Evolutionary conservation across 2,113 vertebrate genomes (phyloP).

Genomic region (Morone saxatilis): DNA sequence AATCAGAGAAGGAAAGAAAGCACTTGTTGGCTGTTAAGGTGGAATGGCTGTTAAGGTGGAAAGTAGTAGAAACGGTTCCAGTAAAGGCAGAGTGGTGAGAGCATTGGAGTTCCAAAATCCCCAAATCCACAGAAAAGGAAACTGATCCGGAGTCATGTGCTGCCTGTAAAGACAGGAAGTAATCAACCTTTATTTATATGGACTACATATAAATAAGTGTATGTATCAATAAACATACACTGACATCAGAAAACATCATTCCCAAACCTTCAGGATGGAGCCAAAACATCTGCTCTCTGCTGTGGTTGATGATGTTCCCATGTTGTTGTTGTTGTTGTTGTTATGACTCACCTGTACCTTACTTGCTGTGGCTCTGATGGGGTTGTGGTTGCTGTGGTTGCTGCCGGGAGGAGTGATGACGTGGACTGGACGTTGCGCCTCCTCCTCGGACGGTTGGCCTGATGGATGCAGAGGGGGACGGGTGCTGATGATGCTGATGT

Average conservation of each 20-base stretch:
- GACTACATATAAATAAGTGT: no score
- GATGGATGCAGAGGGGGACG: slow-evolving; percentile 85
- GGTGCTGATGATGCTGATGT: slow-evolving; percentile 77
- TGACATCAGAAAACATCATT: neutral
- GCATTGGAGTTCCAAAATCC: slow-evolving; percentile 14
- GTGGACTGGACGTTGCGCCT: slow-evolving; percentile 75
- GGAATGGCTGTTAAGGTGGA: slow-evolving; percentile 26
- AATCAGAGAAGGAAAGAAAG: slow-evolving; percentile 17
- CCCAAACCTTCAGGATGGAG: neutral
- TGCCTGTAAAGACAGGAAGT: slow-evolving; percentile 33
- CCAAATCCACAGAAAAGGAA: slow-evolving; percentile 37
- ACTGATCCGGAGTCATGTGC: slow-evolving; percentile 1
- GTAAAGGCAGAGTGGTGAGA: slow-evolving; percentile 67
- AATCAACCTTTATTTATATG: neutral
- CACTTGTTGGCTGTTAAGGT: slow-evolving; percentile 45
- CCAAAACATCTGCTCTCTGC: neutral
- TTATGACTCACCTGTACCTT: slow-evolving; percentile 48
- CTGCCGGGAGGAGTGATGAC: slow-evolving; percentile 82
- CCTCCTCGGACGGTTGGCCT: slow-evolving; percentile 86
- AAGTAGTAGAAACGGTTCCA: slow-evolving; percentile 43
- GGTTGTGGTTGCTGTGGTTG: slow-evolving; percentile 25
- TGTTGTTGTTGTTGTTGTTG: neutral
- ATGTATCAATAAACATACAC: neutral
- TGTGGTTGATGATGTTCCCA: no score
- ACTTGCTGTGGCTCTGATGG: slow-evolving; percentile 55